Evolutionary conservation across 2,113 vertebrate species (phyloP).

Genomic region (Tylochromis polylepis): DNA sequence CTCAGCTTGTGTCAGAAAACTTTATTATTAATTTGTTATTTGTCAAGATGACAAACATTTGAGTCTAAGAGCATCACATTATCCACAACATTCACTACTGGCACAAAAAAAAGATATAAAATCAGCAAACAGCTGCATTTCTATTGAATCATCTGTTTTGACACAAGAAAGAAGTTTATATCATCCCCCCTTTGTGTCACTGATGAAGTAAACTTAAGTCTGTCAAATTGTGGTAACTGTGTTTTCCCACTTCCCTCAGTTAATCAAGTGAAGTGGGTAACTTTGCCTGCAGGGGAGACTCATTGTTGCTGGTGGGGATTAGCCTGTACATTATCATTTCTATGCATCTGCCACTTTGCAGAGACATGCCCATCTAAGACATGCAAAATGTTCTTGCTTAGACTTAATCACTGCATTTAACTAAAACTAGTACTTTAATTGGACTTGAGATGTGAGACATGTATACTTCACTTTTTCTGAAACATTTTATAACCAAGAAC

Average conservation of each 20-base stretch:
- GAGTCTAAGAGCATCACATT: not conserved
- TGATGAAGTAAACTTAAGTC: constrained; percentile 2
- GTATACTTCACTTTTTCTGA: not conserved
- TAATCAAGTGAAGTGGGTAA: constrained; percentile 14
- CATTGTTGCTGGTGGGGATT: constrained; percentile 38
- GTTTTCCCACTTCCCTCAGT: not conserved
- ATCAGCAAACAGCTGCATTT: not conserved
- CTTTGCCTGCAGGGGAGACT: not conserved
- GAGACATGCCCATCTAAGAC: constrained; percentile 16
- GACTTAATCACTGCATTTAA: not conserved
- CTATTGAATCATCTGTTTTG: not conserved
- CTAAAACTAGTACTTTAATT: not conserved
- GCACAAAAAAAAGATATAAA: not conserved
- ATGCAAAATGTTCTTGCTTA: not conserved
- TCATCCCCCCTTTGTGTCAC: not conserved
- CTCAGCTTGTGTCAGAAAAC: not conserved
- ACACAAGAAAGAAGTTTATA: not conserved
- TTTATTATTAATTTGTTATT: not conserved
- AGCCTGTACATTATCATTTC: constrained; percentile 37
- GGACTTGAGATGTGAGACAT: not conserved
- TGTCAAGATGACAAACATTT: not conserved
- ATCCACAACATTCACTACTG: not conserved
- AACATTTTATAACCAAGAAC: not conserved
- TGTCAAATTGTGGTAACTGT: not conserved
- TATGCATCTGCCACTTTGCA: constrained; percentile 24